Conservation (phyloP, 2,113 vertebrate genomes). For the Climacteris rufus region DNA sequence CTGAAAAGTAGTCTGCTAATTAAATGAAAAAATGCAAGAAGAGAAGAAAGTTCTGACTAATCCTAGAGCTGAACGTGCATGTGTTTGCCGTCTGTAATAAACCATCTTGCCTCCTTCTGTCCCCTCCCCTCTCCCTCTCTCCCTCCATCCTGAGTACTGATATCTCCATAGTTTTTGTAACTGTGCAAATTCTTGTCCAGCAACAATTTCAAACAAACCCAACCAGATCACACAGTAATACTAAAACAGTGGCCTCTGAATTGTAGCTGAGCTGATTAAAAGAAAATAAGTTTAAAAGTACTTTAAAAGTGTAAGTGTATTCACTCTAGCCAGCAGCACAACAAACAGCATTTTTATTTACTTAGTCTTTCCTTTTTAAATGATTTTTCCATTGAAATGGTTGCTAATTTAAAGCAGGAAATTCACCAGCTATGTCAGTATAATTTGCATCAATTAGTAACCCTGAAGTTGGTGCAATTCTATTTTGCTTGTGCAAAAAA, state of each 20-base stretch:
- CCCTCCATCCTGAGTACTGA: neutral
- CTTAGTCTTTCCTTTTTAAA: neutral
- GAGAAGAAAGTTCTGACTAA: neutral
- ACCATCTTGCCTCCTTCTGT: neutral
- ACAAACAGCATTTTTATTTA: neutral
- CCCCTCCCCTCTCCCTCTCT: neutral
- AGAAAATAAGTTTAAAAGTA: neutral
- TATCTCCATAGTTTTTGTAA: neutral
- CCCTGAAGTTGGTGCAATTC: neutral
- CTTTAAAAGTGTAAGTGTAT: neutral
- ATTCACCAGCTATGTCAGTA: neutral
- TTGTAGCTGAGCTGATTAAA: neutral
- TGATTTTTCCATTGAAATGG: neutral
- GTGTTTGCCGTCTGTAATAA: neutral
- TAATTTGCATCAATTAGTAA: conserved; percentile 48
- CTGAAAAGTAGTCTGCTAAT: neutral
- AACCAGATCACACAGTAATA: neutral
- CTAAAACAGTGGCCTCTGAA: neutral
- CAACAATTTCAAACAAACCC: neutral
- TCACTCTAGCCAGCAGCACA: neutral
- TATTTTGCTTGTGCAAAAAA: conserved; percentile 17
- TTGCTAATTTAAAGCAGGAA: conserved; percentile 7
- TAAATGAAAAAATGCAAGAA: neutral
- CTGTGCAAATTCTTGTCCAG: neutral
- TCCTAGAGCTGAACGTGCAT: neutral